A percentile compares a stretch with the other conserved stretches of the same genome.
Conservation (phyloP, 2,797 vertebrate species). For the Rhabdophis nuchalis region DNA sequence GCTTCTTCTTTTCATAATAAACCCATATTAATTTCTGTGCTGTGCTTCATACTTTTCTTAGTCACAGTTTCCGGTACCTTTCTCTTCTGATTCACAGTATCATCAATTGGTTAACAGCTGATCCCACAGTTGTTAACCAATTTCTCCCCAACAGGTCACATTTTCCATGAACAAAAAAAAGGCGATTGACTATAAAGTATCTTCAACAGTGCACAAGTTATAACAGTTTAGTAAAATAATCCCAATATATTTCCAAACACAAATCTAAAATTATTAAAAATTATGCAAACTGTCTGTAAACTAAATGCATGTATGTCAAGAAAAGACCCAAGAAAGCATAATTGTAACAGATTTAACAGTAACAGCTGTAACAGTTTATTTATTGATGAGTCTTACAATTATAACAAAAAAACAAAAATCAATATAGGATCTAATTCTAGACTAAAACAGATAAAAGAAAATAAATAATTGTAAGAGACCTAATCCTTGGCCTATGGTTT, state of each 20-base stretch:
- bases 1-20: slow-evolving; percentile 13
- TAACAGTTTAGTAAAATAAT: slow-evolving; percentile 15
- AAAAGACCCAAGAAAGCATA: neutral
- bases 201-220: neutral
- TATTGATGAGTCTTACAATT: neutral
- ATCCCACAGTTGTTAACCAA: slow-evolving; percentile 10
- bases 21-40: slow-evolving; percentile 19
- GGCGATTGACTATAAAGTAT: neutral
- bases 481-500: neutral
- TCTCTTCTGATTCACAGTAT: slow-evolving; percentile 10
- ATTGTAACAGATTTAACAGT: neutral
- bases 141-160: neutral
- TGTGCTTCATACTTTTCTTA: slow-evolving; percentile 9
- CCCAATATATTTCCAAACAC: neutral
- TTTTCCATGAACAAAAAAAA: slow-evolving; percentile 1
- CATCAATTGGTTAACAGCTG: neutral
- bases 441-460: neutral
- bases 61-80: neutral
- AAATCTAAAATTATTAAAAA: slow-evolving; percentile 16
- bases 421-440: neutral
- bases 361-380: too few relatives aligned
- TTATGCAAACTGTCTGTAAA: neutral
- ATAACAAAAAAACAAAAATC: neutral
- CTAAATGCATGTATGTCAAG: neutral
- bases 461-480: neutral